Base-by-base conservation (phyloP, 2,113 vertebrate genomes). In the Callorhinus ursinus region DNA sequence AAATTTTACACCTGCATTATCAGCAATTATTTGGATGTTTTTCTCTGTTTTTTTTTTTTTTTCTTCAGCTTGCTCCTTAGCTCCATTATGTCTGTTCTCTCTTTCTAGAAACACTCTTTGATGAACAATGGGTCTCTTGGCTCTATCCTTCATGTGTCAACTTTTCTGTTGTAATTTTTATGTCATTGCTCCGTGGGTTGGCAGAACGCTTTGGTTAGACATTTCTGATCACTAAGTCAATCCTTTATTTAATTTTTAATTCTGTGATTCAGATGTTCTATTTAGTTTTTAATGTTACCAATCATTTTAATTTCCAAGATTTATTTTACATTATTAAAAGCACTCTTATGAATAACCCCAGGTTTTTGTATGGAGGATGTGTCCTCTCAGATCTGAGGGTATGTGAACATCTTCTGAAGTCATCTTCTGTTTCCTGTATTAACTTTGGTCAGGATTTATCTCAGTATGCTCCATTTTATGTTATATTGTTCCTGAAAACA, bases 191-290 rank as follows among this genome's bases (percentile, higher is more conserved):
- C 71, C 81, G 71, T 77, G 63, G 12, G 28, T 59, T 93, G 84
- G 84, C 61, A 88, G 67, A 63, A 24, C 36, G 14, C 4, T 77
- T 94, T 65, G 63, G 46, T 46, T 71, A 85, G 53, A 28, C 42
- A 91, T 49, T 61, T 26, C 55, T 80, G 59, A 69, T 80, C 22
- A 65, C 55, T 69, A 93, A 89, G 21, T 90, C 67, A 81, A 42
- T 76, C 77, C 49, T 87, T 83, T 51, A 86, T 90, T 92, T 95
- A 88, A 84, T 76, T 90, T 95, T 84, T 90, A 93, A 95, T 93
- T 82, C 57, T 94, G 15, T 22, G 57, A 89, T 88, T 94, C 49
- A 76, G 63, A 0, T 6, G 14, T 95, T 88, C n/a, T 53, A n/a
- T 61, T 92, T 72, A 81, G n/a, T 55, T 96, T 96, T 95, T 61